phyloP scores from a whole-genome alignment of 2,888 invertebrate species.

The Liopterus haemorrhoidalis region DNA sequence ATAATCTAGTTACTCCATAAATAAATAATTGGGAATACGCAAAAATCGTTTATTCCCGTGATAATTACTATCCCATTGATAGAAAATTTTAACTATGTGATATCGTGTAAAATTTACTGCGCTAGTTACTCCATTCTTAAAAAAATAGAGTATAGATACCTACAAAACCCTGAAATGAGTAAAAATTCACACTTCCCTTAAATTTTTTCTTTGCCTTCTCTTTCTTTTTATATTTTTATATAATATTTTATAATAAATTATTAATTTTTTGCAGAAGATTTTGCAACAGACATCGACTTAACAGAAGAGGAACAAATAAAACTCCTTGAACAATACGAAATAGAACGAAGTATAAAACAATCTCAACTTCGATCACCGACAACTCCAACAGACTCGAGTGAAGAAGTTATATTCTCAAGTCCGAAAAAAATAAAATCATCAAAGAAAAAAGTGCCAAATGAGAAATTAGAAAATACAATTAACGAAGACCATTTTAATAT shows the following conservation, averaged over 20 bases:
- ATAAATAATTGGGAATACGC: too few species aligned
- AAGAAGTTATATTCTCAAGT: slow-evolving; percentile 32
- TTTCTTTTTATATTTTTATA: neutral
- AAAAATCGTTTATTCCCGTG: too few species aligned
- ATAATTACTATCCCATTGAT: too few species aligned
- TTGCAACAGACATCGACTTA: slow-evolving; percentile 59
- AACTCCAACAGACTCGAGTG: slow-evolving; percentile 35
- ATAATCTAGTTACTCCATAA: too few species aligned
- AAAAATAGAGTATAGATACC: slow-evolving; percentile 9
- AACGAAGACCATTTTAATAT: slow-evolving; percentile 32
- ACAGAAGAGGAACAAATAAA: slow-evolving; percentile 66
- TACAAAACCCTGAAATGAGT: neutral
- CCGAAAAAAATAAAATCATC: slow-evolving; percentile 19
- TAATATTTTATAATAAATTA: neutral
- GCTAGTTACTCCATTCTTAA: too few species aligned
- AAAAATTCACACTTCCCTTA: slow-evolving; percentile 3
- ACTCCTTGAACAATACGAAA: slow-evolving; percentile 62
- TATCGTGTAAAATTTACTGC: too few species aligned
- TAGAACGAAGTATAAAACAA: slow-evolving; percentile 46
- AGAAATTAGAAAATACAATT: slow-evolving; percentile 25
- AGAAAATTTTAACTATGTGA: too few species aligned
- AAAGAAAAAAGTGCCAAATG: slow-evolving; percentile 15
- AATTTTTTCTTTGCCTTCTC: neutral
- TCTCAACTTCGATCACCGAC: slow-evolving; percentile 30
- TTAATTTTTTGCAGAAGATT: slow-evolving; percentile 52